Evolutionary conservation across 2,888 invertebrate genomes (phyloP).

Genomic region (Volucella zonaria): DNA sequence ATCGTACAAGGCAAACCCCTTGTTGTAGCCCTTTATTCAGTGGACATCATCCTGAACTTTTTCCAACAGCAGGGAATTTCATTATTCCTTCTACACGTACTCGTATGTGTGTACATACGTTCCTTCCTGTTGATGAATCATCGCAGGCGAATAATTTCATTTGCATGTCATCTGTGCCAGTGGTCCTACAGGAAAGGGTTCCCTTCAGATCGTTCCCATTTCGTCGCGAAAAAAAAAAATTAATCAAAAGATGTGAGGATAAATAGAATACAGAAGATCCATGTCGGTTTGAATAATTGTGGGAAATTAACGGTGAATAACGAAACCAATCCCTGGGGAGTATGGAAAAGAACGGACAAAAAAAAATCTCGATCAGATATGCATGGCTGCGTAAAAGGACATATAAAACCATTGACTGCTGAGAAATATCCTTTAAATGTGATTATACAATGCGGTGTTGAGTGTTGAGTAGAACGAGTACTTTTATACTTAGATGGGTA

Average conservation of each 20-base stretch:
- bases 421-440: not conserved
- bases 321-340: not conserved
- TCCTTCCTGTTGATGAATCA: constrained; percentile 14
- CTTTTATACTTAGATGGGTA: not conserved
- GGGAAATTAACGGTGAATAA: constrained; percentile 51
- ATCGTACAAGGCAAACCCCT: constrained; percentile 31
- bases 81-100: not conserved
- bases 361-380: constrained; percentile 33
- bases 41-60: not conserved
- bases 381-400: constrained; percentile 39
- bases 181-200: constrained; percentile 27
- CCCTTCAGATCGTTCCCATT: constrained; percentile 1
- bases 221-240: not conserved
- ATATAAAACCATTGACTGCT: constrained; percentile 17
- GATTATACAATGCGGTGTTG: constrained; percentile 18
- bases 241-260: constrained; percentile 9
- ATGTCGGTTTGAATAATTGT: constrained; percentile 54
- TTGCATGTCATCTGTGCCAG: constrained; percentile 46
- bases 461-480: not conserved
- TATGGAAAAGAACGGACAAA: constrained; percentile 2
- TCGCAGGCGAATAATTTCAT: constrained; percentile 50
- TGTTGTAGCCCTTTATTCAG: constrained; percentile 9
- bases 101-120: too few species aligned
- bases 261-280: constrained; percentile 8
- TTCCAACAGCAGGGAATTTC: constrained; percentile 12